phyloP scores from a whole-genome alignment of 2,113 vertebrate species.

The Myrmophylax atrothorax region DNA sequence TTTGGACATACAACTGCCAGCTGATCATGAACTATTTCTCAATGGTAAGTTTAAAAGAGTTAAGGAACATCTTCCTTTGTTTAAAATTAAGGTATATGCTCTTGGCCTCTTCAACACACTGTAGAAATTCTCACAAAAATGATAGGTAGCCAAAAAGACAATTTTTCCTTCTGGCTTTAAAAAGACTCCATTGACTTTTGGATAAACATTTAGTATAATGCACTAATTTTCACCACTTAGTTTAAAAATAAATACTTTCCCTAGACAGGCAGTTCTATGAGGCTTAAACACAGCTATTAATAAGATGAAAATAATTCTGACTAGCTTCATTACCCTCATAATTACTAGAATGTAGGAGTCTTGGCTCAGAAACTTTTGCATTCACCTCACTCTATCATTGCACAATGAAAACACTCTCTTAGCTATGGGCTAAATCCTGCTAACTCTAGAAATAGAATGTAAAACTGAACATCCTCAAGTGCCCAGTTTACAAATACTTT shows the following conservation, averaged over 20 bases:
- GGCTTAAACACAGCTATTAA: slow-evolving; percentile 7
- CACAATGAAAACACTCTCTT: neutral
- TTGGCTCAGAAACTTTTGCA: neutral
- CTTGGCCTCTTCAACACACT: neutral
- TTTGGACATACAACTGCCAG: neutral
- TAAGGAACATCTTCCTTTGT: neutral
- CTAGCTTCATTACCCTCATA: slow-evolving; percentile 9
- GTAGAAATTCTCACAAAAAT: neutral
- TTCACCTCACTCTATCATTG: neutral
- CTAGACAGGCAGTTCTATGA: neutral
- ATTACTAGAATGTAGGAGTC: neutral
- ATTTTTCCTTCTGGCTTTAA: neutral
- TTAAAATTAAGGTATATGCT: neutral
- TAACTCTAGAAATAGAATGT: neutral
- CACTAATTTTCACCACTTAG: neutral
- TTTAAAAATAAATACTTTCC: slow-evolving; percentile 17
- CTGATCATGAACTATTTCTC: neutral
- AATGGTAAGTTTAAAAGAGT: neutral
- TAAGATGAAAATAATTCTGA: slow-evolving; percentile 12
- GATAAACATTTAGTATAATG: neutral
- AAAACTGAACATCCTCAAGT: neutral
- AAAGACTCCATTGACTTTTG: neutral
- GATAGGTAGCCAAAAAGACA: neutral
- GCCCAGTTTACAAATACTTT: neutral
- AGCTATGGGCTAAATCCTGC: neutral